A percentile compares a stretch with the other conserved stretches of the same genome.
Evolutionary conservation across 2,888 invertebrate species (phyloP).

Genomic region (Drosophila setosimentum): DNA sequence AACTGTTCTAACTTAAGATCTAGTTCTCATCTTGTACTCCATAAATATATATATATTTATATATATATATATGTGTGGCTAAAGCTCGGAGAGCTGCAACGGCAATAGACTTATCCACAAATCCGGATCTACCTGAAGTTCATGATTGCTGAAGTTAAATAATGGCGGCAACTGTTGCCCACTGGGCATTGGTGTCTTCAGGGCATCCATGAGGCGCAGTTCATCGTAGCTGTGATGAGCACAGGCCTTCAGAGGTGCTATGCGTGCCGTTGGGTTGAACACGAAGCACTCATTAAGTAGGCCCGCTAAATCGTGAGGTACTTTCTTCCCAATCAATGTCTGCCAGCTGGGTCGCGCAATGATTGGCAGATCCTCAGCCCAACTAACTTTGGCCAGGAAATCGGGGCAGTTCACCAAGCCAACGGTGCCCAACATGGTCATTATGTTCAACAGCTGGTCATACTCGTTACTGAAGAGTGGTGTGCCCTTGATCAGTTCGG

Average conservation of each 20-base stretch:
- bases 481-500: slow-evolving; percentile 97
- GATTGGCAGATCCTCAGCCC: slow-evolving; percentile 39
- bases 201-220: slow-evolving; percentile 92
- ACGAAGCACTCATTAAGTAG: slow-evolving; percentile 95
- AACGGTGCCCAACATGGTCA: slow-evolving; percentile 98
- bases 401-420: slow-evolving; percentile 91
- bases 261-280: slow-evolving; percentile 97
- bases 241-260: slow-evolving; percentile 97
- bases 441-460: slow-evolving; percentile 99
- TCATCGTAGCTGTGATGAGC: slow-evolving; percentile 99
- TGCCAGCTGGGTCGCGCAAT: slow-evolving; percentile 99
- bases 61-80: background rate
- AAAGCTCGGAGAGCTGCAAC: slow-evolving; percentile 17
- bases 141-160: slow-evolving; percentile 97
- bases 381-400: slow-evolving; percentile 7
- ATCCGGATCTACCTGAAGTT: slow-evolving; percentile 68
- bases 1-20: slow-evolving; percentile 4
- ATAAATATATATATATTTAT: background rate
- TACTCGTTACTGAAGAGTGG: slow-evolving; percentile 98
- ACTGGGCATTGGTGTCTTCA: slow-evolving; percentile 95
- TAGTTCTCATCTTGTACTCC: background rate
- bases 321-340: slow-evolving; percentile 96
- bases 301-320: slow-evolving; percentile 95
- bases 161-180: slow-evolving; percentile 96
- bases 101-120: slow-evolving; percentile 64